Evolutionary conservation across 64 coral and sea anemone genomes (phyloP).

Genomic region (Montipora foliosa): DNA sequence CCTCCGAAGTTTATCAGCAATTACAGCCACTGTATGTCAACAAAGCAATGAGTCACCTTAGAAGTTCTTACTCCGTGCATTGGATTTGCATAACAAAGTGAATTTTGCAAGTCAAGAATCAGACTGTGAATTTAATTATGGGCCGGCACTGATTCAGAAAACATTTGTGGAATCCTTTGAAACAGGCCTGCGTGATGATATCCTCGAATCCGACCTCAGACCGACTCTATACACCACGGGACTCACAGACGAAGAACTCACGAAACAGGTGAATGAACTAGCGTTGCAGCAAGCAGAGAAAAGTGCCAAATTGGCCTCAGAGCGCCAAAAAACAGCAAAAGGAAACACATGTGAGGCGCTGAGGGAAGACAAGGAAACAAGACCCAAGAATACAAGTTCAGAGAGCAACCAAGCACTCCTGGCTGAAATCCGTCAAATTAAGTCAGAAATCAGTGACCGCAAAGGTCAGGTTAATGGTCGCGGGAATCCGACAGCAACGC

Average conservation of each 20-base stretch:
- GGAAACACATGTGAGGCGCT: neutral
- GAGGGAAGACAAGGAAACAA: neutral
- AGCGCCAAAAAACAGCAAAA: constrained; percentile 19
- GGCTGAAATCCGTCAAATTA: constrained; percentile 24
- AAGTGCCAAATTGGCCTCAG: neutral
- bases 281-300: constrained; percentile 34
- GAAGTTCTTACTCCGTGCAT: constrained; percentile 26
- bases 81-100: constrained; percentile 68
- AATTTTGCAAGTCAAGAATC: constrained; percentile 51
- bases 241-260: constrained; percentile 49
- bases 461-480: neutral
- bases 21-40: constrained; percentile 37
- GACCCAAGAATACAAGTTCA: neutral
- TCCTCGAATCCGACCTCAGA: constrained; percentile 37
- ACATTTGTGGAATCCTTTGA: constrained; percentile 61
- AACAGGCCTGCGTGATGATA: constrained; percentile 43
- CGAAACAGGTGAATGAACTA: constrained; percentile 60
- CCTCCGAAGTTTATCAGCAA: constrained; percentile 66
- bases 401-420: constrained; percentile 43
- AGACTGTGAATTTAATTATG: constrained; percentile 56
- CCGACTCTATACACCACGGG: neutral
- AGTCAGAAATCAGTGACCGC: constrained; percentile 10
- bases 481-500: neutral
- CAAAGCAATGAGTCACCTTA: constrained; percentile 48
- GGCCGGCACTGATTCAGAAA: constrained; percentile 53